Percentiles rank a stretch among this genome's conserved stretches.
Conservation (phyloP, 2,888 invertebrate genomes). For the Tenthredo livida region DNA sequence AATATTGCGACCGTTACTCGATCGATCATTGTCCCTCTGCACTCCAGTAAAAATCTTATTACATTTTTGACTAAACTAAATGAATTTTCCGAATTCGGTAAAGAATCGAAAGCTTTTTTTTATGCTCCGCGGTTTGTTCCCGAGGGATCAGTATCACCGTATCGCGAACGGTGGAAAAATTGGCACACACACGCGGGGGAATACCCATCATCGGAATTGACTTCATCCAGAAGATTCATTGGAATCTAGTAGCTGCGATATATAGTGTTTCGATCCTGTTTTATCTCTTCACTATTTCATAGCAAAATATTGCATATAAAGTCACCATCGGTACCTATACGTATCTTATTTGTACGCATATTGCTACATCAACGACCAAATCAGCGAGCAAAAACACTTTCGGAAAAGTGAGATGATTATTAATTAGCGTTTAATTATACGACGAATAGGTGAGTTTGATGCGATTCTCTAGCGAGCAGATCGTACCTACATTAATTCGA, state of each 20-base stretch:
- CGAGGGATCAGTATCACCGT: too few relatives aligned
- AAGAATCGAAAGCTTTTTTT: background rate
- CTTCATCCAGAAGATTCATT: background rate
- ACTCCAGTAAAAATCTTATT: background rate
- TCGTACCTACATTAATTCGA: background rate
- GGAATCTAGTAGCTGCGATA: background rate
- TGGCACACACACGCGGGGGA: background rate
- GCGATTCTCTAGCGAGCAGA: background rate
- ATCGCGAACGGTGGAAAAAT: background rate
- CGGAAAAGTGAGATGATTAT: background rate
- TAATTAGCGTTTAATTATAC: conserved; percentile 8
- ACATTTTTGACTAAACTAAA: background rate
- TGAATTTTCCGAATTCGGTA: background rate
- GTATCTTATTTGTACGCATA: background rate
- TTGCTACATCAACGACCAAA: background rate
- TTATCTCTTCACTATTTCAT: background rate
- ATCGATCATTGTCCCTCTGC: background rate
- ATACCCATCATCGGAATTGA: background rate
- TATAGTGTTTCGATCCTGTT: background rate
- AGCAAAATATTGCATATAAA: background rate
- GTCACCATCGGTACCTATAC: background rate
- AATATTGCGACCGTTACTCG: background rate
- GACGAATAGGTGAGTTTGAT: background rate
- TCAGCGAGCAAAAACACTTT: background rate
- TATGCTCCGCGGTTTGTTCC: background rate